phyloP scores from a whole-genome alignment of 1,140 invertebrate species.

The Chrysopa pallens region DNA sequence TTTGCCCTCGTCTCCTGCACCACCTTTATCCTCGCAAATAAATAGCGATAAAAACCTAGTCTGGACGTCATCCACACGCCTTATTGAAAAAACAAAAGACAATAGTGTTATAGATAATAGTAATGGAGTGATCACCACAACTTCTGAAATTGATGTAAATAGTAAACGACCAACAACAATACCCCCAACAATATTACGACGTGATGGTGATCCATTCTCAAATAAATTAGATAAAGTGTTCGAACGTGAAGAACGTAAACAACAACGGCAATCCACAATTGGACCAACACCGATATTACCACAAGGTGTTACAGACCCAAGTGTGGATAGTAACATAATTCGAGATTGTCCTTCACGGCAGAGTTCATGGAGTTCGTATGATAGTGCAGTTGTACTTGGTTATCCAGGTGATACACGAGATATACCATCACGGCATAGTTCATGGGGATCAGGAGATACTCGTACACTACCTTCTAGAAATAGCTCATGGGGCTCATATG shows the following conservation, averaged over 20 bases:
- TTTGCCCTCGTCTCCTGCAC: constrained; percentile 6
- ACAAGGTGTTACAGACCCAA: constrained; percentile 7
- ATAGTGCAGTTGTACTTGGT: constrained; percentile 49
- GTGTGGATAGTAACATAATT: constrained; percentile 11
- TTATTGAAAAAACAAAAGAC: constrained; percentile 13
- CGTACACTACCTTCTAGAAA: constrained; percentile 44
- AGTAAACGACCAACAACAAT: not conserved
- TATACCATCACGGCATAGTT: constrained; percentile 55
- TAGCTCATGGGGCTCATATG: constrained; percentile 57
- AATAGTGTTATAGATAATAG: constrained; percentile 17
- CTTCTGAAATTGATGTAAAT: not conserved
- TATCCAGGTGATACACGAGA: constrained; percentile 28
- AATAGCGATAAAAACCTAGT: constrained; percentile 20
- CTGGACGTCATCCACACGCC: constrained; percentile 28
- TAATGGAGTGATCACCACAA: constrained; percentile 26
- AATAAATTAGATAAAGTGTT: constrained; percentile 51
- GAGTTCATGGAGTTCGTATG: constrained; percentile 64
- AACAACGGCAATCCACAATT: constrained; percentile 15
- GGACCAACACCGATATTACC: not conserved
- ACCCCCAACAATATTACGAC: constrained; percentile 1
- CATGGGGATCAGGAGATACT: constrained; percentile 60
- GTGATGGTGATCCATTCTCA: constrained; percentile 44
- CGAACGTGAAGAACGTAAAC: constrained; percentile 48
- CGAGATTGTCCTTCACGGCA: constrained; percentile 37
- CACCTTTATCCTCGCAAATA: not conserved